Evolutionary conservation across 2,888 invertebrate genomes (phyloP), one percentile per base, ranked within the genome.

Genomic region (Liodrosophila aerea): DNA sequence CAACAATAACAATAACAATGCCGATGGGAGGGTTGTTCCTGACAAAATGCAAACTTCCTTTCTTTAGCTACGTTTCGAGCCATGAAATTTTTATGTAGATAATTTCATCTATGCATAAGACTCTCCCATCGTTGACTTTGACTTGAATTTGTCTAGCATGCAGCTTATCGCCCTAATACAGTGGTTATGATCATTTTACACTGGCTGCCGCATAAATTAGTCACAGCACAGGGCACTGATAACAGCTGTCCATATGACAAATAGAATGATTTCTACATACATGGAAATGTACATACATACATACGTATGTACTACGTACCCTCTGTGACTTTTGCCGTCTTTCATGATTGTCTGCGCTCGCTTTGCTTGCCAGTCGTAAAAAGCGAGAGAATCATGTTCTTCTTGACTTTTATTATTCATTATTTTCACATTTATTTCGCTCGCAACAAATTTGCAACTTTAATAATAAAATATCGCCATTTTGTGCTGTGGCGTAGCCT

Each of bases 391-490:
- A 71, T 84, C 87, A 78, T 87, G 87, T 87, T 70, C 74, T 74
- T 83, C 73, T 76, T 87, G 87, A 88, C 88, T 87, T 88, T 88
- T 87, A 88, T 88, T 88, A 87, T 88, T 88, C 87, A 87, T 87
- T 87, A 87, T 87, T 83, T 86, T 85, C 86, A 69, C 87, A 87
- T 87, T 85, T 85, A 85, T 83, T 85, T 64, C 15, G 51, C 43
- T 18, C 11, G 45, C 44, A 34, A 56, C 66, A 61, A 56, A 66
- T 61, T 61, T 61, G 44, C 70, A 70, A 62, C 66, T 70, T 54
- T 36, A 70, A 71, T 52, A 56, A 64, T 15, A 7, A 34, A 29
- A 11, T 40, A 52, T 47, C 59, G 73, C 80, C 76, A 73, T 69
- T 64, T 73, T 64, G 65, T 47, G 13, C 31, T n/a, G n/a, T n/a